Conservation (phyloP, 2,797 vertebrate species). For the Craterocephalus amniculus region DNA sequence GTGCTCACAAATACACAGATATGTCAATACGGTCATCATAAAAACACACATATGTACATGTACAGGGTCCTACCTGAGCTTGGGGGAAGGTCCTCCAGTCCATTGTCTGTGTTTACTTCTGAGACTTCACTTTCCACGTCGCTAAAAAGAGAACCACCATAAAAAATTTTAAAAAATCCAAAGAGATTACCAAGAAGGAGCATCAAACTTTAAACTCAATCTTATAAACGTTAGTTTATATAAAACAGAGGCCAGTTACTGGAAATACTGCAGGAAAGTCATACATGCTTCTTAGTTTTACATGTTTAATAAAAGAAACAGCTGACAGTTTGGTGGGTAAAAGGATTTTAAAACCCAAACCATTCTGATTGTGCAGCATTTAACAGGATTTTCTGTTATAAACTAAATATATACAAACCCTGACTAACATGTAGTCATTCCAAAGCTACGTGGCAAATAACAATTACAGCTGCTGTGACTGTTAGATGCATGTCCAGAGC, state of each 20-base stretch:
- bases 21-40: background rate
- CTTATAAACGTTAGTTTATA: no score
- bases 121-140: constrained; percentile 69
- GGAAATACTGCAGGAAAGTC: background rate
- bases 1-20: background rate
- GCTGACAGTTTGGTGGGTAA: accelerated
- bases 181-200: background rate
- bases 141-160: constrained; percentile 56
- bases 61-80: constrained; percentile 58
- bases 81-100: constrained; percentile 46
- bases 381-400: no score
- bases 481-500: constrained; percentile 1
- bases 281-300: accelerated
- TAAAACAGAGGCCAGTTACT: background rate
- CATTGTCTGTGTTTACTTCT: constrained; percentile 67
- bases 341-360: no score
- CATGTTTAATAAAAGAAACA: no score
- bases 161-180: background rate
- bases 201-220: background rate
- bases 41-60: background rate
- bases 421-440: no score
- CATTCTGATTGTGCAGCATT: background rate
- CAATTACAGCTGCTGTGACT: background rate
- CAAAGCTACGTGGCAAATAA: constrained; percentile 9
- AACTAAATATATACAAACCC: background rate